Evolutionary conservation across 2,797 vertebrate species (phyloP), one percentile per base, ranked within the genome.

Genomic region (Ispidina picta): DNA sequence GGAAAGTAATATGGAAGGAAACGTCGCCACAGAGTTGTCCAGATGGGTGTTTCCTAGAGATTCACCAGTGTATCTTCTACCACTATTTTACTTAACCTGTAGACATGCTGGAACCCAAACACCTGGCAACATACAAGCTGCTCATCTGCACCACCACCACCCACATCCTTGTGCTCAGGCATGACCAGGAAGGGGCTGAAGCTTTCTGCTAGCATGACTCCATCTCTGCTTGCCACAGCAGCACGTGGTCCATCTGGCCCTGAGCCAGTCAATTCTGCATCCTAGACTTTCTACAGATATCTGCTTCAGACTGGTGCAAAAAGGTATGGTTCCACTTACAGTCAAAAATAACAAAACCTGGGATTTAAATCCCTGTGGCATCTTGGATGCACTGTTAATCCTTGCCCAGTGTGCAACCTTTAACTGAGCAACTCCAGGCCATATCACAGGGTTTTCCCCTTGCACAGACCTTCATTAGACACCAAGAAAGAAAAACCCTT

Each of bases 1-100:
- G 28, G 52, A 85, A 94, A 72, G 20, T 23, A 48, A 52, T 69
- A 58, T 74, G 75, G 58, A 88, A 74, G 58, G 72, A 87, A 88
- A 43, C 6, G 20, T 5, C 35, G 35, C 20, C 48, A 59, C 51
- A 65, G 4, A 69, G 41, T 52, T 55, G 14, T 62, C 25, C 75
- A 63, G n/a, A 26, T 2, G 31, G 23, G 13, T n/a, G 35, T 72
- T 89, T 82, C 26, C 41, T 33, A 68, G 17, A 73, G 37, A 39
- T 5, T 63, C 14, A 71, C 19, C 16, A 43, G 25, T 5, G 13
- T 25, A 28, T 54, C 41, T 48, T 63, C 70, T 83, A 63, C n/a
- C 31, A 28, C 43, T 62, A 0, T 43, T 72, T 46, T 25, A 55
- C 18, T 28, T 52, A 15, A 33, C 19, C 13, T 23, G 6, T 4